Percentiles rank a stretch among this genome's conserved stretches.
Conservation (phyloP, 2,888 invertebrate genomes). For the Lithophane socia region DNA sequence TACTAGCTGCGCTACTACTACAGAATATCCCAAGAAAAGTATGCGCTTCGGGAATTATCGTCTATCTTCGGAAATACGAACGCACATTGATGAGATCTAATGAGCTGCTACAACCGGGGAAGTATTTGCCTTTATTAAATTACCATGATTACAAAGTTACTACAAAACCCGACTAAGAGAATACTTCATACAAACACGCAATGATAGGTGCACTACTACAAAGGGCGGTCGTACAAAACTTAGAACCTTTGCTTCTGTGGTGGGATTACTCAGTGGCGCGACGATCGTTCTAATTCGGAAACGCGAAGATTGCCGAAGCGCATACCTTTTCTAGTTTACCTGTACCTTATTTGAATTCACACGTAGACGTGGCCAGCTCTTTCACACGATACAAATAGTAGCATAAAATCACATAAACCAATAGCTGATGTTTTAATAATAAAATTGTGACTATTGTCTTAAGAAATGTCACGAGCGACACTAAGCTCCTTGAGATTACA, state of each 20-base stretch:
- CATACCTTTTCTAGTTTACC: not conserved
- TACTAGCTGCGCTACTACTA: not conserved
- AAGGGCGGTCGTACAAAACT: not conserved
- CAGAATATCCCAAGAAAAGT: no score
- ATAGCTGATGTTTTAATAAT: not conserved
- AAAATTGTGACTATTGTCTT: not conserved
- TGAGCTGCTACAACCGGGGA: no score
- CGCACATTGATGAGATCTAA: no score
- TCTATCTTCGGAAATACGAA: no score
- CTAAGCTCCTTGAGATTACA: not conserved
- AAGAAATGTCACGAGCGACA: not conserved
- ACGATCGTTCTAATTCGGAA: not conserved
- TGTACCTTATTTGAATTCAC: not conserved
- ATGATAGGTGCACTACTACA: no score
- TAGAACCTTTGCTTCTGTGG: not conserved
- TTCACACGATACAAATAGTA: not conserved
- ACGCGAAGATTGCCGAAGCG: not conserved
- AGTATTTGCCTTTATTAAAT: no score
- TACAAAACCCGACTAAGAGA: no score
- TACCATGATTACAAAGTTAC: no score
- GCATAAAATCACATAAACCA: no score
- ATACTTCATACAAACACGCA: no score
- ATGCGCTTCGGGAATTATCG: no score
- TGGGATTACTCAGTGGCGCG: not conserved
- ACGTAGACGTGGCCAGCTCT: not conserved